Evolutionary conservation across 2,113 vertebrate species (phyloP).

Genomic region (Nothocercus julius): DNA sequence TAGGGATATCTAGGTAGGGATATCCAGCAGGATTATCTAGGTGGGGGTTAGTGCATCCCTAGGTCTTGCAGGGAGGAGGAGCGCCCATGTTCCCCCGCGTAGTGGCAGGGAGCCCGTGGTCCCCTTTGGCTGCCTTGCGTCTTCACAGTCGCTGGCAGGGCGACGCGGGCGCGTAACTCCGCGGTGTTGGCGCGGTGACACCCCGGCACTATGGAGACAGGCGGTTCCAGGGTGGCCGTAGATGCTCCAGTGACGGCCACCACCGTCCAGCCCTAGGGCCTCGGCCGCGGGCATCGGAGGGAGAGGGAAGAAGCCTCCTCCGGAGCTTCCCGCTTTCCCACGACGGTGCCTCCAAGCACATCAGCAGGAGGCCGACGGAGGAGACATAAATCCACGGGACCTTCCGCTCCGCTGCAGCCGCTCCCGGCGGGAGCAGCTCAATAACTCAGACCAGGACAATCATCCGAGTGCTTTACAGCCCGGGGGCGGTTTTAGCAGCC

Average conservation of each 20-base stretch:
- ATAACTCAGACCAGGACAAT: neutral
- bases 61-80: too few relatives aligned
- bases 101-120: too few relatives aligned
- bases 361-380: slow-evolving; percentile 2
- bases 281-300: neutral
- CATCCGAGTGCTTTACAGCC: slow-evolving; percentile 36
- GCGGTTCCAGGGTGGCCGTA: neutral
- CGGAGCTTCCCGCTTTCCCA: neutral
- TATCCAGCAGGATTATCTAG: too few relatives aligned
- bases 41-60: too few relatives aligned
- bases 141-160: too few relatives aligned
- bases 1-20: too few relatives aligned
- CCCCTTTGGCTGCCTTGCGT: too few relatives aligned
- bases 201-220: neutral
- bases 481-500: slow-evolving; percentile 33
- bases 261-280: neutral
- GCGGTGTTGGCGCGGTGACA: neutral
- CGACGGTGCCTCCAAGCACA: neutral
- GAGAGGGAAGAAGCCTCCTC: neutral
- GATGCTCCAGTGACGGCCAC: neutral
- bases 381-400: neutral
- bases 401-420: accelerated
- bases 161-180: neutral
- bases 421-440: too few relatives aligned
- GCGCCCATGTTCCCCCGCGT: too few relatives aligned